Base-by-base conservation (phyloP, 2,113 vertebrate genomes). In the Heterotilapia buettikoferi region DNA sequence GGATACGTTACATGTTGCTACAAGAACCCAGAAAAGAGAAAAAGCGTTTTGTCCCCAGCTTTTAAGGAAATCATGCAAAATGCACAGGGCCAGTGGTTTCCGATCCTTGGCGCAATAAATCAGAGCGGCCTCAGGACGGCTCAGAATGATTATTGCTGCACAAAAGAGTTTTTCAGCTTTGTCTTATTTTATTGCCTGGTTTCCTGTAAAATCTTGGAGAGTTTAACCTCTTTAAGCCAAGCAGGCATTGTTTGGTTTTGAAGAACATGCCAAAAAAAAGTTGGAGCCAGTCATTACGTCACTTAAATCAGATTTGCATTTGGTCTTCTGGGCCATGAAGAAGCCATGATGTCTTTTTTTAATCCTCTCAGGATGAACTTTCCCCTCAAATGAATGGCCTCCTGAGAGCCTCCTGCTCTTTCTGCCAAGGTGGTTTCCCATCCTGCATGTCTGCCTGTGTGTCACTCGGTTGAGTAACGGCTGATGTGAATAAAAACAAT, bases 401-500 rank as follows among this genome's bases (percentile, higher is more conserved):
- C 59, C 88, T 82, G 84, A 11, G 38, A 79, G 52, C 82, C 47
- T 63, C 84, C 38, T 68, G 38, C 61, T 24, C 68, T 3, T 73
- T 73, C 26, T 24, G 9, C 38, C 19, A 9, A 84, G 93, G 93
- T 91, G 92, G 80, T 93, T 94, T 94, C 93, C 94, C 91, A 88
- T 79, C 88, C 68, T 56, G 79, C 86, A 9, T 2, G 50, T 87
- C 83, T 76, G 86, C 56, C 26, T 19, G 80, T 33, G 82, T 88
- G 87, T 93, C 91, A 86, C 85, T 92, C 89, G 84, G 53, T n/a
- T 92, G 88, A 86, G 31, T 84, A 84, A 53, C 85, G 66, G 80
- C 88, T 83, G 73, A 88, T 91, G 87, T 88, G 91, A 66, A 82
- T 90, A 91, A 90, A 93, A 90, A 93, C 92, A 94, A 86, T 71